phyloP scores from a whole-genome alignment of 1,140 invertebrate genomes.

The Drosophila lacertosa region DNA sequence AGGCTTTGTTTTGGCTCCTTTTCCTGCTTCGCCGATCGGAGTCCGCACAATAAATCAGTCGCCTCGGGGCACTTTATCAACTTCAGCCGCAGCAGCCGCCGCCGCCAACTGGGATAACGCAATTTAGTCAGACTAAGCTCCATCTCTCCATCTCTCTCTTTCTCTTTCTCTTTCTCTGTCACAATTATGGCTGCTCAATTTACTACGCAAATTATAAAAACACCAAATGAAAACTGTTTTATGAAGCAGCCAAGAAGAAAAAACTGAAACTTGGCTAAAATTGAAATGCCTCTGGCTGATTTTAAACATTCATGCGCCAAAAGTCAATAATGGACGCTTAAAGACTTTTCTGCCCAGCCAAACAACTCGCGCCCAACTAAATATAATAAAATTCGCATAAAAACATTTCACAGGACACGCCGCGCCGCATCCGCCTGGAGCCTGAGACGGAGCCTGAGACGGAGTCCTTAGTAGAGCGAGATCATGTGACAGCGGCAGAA shows the following conservation, averaged over 20 bases:
- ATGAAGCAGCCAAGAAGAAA: slow-evolving; percentile 43
- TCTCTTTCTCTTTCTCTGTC: slow-evolving; percentile 31
- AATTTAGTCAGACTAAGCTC: slow-evolving; percentile 46
- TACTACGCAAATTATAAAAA: slow-evolving; percentile 77
- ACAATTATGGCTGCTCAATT: slow-evolving; percentile 74
- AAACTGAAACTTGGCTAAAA: slow-evolving; percentile 57
- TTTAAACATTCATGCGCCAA: slow-evolving; percentile 70
- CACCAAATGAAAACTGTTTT: slow-evolving; percentile 62
- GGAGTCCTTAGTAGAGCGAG: slow-evolving; percentile 14
- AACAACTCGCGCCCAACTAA: slow-evolving; percentile 45
- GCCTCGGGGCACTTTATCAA: slow-evolving; percentile 72
- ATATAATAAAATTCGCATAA: slow-evolving; percentile 81
- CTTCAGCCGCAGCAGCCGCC: slow-evolving; percentile 49
- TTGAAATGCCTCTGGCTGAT: slow-evolving; percentile 77
- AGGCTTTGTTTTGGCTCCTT: slow-evolving; percentile 46
- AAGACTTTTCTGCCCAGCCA: slow-evolving; percentile 14
- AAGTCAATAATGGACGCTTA: slow-evolving; percentile 76
- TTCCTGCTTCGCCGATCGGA: slow-evolving; percentile 22
- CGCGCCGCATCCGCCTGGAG: slow-evolving; percentile 38
- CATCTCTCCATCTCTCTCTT: background rate
- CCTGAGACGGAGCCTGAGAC: slow-evolving; percentile 17
- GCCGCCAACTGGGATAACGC: slow-evolving; percentile 45
- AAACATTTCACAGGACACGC: slow-evolving; percentile 67
- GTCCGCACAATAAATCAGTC: slow-evolving; percentile 67
- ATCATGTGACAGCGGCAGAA: slow-evolving; percentile 53